These are phyloP conservation scores for Lipophrys pholis DNA, from an alignment of 2,113 vertebrate species.

Conservation along the genomic window DNA sequence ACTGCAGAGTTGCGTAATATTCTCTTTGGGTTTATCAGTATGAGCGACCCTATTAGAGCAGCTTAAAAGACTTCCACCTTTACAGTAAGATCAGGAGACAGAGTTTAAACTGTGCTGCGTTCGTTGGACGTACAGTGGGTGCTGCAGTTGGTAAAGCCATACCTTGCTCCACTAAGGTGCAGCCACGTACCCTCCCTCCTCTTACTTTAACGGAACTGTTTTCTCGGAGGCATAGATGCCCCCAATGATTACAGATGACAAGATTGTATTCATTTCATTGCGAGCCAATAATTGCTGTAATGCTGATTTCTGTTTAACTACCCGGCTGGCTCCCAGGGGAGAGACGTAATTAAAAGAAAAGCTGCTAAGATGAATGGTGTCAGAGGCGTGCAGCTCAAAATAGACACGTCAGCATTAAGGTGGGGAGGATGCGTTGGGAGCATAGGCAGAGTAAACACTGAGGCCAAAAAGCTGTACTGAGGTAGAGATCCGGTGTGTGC, in stretches of 20 bases:
- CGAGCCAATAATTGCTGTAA: constrained; percentile 87
- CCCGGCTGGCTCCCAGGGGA: constrained; percentile 79
- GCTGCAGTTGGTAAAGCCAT: not conserved
- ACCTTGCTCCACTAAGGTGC: not conserved
- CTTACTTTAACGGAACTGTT: constrained; percentile 65
- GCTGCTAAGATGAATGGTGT: constrained; percentile 80
- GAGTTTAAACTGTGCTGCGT: not conserved
- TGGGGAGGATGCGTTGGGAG: no score
- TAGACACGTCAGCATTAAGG: constrained; percentile 45
- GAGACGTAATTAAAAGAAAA: constrained; percentile 85
- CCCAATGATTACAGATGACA: constrained; percentile 87
- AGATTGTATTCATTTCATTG: constrained; percentile 87
- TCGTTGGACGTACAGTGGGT: not conserved
- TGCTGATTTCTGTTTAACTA: constrained; percentile 88
- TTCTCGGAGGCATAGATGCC: constrained; percentile 82
- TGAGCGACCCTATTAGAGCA: not conserved
- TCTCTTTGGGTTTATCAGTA: constrained; percentile 16
- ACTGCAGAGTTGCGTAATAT: constrained; percentile 2
- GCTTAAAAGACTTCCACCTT: constrained; percentile 25
- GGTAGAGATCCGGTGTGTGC: not conserved
- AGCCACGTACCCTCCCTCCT: not conserved
- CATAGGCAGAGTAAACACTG: not conserved
- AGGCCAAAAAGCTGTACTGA: constrained; percentile 2
- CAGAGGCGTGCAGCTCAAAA: constrained; percentile 61
- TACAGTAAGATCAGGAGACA: not conserved